phyloP scores from a whole-genome alignment of 2,888 invertebrate genomes.

The Capitulum mitella region DNA sequence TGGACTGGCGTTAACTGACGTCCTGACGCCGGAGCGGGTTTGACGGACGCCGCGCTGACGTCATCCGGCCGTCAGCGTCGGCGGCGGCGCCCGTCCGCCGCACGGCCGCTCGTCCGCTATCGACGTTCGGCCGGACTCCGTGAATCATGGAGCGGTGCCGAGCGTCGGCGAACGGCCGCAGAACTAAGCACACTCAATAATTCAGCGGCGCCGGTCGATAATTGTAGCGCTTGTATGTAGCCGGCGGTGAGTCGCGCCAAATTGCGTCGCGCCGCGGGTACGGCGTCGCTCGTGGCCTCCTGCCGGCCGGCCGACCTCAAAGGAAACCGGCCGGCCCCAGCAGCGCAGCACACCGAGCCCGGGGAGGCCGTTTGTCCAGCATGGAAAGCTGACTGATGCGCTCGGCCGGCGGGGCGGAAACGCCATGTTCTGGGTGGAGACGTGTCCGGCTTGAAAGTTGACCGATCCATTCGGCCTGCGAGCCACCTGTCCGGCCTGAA shows the following conservation, averaged over 20 bases:
- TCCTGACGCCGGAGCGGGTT: no score
- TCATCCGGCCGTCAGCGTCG: not conserved
- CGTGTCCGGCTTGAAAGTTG: no score
- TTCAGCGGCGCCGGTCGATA: constrained; percentile 8
- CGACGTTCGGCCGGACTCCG: not conserved
- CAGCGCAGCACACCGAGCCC: not conserved
- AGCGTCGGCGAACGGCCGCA: not conserved
- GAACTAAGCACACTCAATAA: constrained; percentile 22
- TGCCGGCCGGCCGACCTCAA: no score
- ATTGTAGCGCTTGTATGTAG: not conserved
- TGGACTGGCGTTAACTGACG: no score
- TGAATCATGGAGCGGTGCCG: not conserved
- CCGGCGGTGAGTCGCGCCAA: not conserved
- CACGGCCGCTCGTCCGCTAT: not conserved
- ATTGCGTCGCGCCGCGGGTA: not conserved
- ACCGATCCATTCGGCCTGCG: no score
- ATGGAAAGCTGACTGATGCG: no score
- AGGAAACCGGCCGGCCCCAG: not conserved
- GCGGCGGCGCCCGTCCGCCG: not conserved
- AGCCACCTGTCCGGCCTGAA: no score
- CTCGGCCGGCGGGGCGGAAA: no score
- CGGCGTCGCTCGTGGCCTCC: no score
- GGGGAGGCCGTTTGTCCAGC: not conserved
- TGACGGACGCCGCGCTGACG: no score
- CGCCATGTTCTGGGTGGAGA: not conserved